Conservation (phyloP, 2,888 invertebrate genomes). For the Ormyrus labotus region DNA sequence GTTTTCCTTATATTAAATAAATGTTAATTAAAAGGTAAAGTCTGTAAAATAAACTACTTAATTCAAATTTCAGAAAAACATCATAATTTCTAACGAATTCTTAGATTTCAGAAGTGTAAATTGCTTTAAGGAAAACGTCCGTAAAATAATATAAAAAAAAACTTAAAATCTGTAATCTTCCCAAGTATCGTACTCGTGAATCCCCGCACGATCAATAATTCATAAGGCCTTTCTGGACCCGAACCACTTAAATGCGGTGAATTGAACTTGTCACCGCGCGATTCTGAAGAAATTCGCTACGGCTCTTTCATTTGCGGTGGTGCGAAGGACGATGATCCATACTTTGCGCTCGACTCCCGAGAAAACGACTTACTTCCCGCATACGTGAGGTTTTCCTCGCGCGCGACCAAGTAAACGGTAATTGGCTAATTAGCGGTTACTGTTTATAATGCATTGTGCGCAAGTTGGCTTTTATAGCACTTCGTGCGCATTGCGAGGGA, state of each 20-base stretch:
- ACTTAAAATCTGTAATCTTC: no score
- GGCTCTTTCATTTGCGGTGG: not conserved
- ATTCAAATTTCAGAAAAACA: no score
- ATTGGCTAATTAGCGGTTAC: conserved; percentile 42
- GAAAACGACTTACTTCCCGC: conserved; percentile 45
- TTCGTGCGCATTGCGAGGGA: not conserved
- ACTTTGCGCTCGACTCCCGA: conserved; percentile 6
- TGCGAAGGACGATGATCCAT: conserved; percentile 50
- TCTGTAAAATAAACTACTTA: no score
- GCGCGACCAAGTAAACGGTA: conserved; percentile 2
- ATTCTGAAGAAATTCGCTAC: conserved; percentile 24
- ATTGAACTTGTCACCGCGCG: conserved; percentile 26
- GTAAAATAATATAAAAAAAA: no score
- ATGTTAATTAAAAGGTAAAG: no score
- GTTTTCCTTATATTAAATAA: no score
- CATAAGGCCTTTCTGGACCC: no score
- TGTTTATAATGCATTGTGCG: not conserved
- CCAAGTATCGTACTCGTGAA: no score
- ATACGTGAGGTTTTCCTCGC: conserved; percentile 24
- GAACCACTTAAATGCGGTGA: not conserved
- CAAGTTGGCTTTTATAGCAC: not conserved
- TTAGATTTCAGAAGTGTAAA: no score
- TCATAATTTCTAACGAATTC: no score
- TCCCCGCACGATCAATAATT: no score
- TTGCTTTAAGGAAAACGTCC: no score